Evolutionary conservation across 2,113 vertebrate genomes (phyloP), one percentile per base, ranked within the genome.

Genomic region (Gymnocephalus cernua): DNA sequence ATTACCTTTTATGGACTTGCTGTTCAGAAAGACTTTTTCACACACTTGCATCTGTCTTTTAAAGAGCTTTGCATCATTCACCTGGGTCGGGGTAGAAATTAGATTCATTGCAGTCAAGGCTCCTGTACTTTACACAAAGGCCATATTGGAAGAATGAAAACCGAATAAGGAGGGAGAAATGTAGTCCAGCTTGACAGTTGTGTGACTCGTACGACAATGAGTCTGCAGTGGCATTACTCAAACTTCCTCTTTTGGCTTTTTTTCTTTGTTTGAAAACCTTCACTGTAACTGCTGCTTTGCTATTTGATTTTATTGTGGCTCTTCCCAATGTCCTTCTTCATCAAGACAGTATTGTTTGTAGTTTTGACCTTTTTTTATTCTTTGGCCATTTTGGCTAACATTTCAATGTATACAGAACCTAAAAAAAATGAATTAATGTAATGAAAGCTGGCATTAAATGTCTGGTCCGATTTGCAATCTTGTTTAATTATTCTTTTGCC

Each of bases 1-100:
- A 38, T 72, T 14, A 27, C 90, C 83, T 89, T 89, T 80, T 88
- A 88, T 82, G 85, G 90, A 25, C 47, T 21, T 45, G 59, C 44
- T 66, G 53, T 87, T 45, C 25, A 47, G 27, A 66, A 64, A 76
- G 53, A 45, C 27, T 45, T 56, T 45, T 48, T 59, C 35, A 53
- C 19, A 23, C 51, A 73, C 58, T 75, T 61, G 1, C 12, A 41
- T 63, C 56, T 18, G 76, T 68, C 77, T 74, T 80, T 80, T 32
- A 18, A 72, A 79, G 61, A 45, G 65, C 62, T 79, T 79, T 53
- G 21, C 44, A 25, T 69, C 23, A 2, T 54, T 57, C 53, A 77
- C 67, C 75, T 29, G 35, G 67, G 62, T 56, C 21, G 7, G 25
- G n/a, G 29, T 12, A 11, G 12, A 62, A 38, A 44, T 38, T 1